These are phyloP conservation scores for Empis livida DNA, from an alignment of 2,888 invertebrate species.

Conservation along the genomic window DNA sequence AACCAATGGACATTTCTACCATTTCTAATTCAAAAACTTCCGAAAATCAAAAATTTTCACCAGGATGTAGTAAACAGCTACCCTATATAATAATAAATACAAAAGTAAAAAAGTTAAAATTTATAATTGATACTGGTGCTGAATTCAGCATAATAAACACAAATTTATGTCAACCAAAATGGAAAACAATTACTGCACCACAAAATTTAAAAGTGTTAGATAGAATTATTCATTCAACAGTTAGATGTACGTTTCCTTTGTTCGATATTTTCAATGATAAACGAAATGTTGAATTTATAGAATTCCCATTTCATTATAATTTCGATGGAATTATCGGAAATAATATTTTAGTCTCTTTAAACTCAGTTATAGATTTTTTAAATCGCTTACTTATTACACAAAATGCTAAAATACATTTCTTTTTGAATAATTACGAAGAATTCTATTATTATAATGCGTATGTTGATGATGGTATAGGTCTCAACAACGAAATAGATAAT, in stretches of 20 bases:
- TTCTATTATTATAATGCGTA: not conserved
- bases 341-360: not conserved
- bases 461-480: too few relatives aligned
- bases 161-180: not conserved
- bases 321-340: not conserved
- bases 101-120: not conserved
- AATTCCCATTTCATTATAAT: not conserved
- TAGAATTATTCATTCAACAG: not conserved
- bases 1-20: not conserved
- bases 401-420: not conserved
- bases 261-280: not conserved
- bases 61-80: not conserved
- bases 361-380: not conserved
- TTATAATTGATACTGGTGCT: not conserved
- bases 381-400: not conserved
- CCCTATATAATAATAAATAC: not conserved
- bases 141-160: not conserved
- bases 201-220: not conserved
- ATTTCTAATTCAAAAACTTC: not conserved
- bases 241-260: not conserved
- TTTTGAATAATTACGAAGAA: not conserved
- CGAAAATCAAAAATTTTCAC: not conserved
- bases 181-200: not conserved
- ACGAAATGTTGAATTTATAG: not conserved
- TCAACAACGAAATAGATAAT: too few relatives aligned